phyloP scores from a whole-genome alignment of 2,113 vertebrate species.

The Sebastes fasciatus region DNA sequence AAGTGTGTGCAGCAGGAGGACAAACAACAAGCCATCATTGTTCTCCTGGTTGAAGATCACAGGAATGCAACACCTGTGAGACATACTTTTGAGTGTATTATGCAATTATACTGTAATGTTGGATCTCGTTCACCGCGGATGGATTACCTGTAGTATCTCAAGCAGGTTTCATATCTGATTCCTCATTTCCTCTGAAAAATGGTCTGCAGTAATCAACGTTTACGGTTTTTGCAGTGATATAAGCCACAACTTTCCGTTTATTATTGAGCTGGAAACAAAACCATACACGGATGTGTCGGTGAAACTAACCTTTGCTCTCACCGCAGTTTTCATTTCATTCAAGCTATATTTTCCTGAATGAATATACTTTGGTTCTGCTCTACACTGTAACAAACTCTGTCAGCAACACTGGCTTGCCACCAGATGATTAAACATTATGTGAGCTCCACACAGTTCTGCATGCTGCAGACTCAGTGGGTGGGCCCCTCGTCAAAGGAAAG shows the following conservation, averaged over 20 bases:
- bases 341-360: slow-evolving; percentile 49
- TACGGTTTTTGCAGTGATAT: neutral
- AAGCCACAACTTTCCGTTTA: neutral
- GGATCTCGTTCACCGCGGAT: neutral
- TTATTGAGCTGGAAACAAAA: slow-evolving; percentile 5
- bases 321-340: slow-evolving; percentile 41
- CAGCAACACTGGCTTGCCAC: slow-evolving; percentile 64
- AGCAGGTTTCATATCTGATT: neutral
- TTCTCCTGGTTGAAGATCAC: slow-evolving; percentile 11
- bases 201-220: neutral
- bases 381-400: slow-evolving; percentile 57
- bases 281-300: neutral
- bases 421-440: slow-evolving; percentile 72
- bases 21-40: slow-evolving; percentile 15
- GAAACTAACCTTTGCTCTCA: slow-evolving; percentile 45
- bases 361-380: slow-evolving; percentile 38
- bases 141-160: neutral
- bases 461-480: slow-evolving; percentile 76
- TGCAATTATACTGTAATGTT: neutral
- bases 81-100: neutral
- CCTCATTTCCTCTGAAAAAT: neutral
- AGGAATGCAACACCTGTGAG: slow-evolving; percentile 17
- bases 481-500: slow-evolving; percentile 74
- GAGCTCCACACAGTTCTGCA: slow-evolving; percentile 54
- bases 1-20: neutral